phyloP scores from a whole-genome alignment of 2,888 invertebrate species.

The Crematogaster levior region DNA sequence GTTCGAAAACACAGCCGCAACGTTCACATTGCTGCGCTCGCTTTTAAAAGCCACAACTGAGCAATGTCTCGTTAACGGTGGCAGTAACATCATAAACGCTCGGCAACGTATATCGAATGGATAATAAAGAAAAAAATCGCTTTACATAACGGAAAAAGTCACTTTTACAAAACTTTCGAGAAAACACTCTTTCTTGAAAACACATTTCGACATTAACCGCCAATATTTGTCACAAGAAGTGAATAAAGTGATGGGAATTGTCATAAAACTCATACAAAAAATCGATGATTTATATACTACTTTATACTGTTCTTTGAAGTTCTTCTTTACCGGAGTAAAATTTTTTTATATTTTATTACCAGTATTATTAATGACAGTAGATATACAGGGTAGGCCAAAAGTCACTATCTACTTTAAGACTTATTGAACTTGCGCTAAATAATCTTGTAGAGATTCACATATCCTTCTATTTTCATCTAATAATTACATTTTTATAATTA shows the following conservation, averaged over 20 bases:
- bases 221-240: not conserved
- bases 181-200: not conserved
- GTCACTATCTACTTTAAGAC: too few relatives aligned
- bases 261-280: slow-evolving; percentile 11
- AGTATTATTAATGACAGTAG: not conserved
- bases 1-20: slow-evolving; percentile 15
- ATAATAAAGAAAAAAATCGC: not conserved
- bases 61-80: not conserved
- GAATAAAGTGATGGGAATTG: not conserved
- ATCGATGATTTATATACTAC: not conserved
- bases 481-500: too few relatives aligned
- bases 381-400: too few relatives aligned
- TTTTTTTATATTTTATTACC: slow-evolving; percentile 8
- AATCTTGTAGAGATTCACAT: too few relatives aligned
- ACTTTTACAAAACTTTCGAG: not conserved
- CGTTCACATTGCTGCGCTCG: slow-evolving; percentile 2
- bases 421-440: too few relatives aligned
- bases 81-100: not conserved
- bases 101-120: not conserved
- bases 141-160: not conserved
- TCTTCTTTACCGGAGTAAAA: not conserved
- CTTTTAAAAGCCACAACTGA: slow-evolving; percentile 15
- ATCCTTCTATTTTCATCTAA: too few relatives aligned
- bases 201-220: not conserved
- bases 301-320: not conserved